Percentiles rank a stretch among this genome's conserved stretches.
phyloP scores from a whole-genome alignment of 2,888 invertebrate species.

The Rotaria socialis region DNA sequence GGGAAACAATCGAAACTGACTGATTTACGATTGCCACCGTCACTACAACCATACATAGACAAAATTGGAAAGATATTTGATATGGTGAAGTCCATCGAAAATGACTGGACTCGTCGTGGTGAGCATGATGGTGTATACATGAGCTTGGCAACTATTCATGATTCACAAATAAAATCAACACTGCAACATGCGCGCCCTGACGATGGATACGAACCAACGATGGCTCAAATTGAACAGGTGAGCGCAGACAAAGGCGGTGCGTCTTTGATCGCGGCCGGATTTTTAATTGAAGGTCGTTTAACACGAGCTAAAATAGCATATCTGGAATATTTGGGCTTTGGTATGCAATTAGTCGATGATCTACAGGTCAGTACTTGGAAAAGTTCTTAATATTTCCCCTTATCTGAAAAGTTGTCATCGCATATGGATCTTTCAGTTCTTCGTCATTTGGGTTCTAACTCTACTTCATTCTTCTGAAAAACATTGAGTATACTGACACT shows the following conservation, averaged over 20 bases:
- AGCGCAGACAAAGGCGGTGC: background rate
- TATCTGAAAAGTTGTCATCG: too few relatives aligned
- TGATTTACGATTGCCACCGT: background rate
- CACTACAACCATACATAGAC: background rate
- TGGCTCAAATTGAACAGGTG: background rate
- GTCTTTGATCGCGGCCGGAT: background rate
- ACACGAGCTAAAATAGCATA: background rate
- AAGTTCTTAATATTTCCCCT: too few relatives aligned
- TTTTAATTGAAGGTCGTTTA: background rate
- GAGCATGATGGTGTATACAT: background rate
- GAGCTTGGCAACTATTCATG: background rate
- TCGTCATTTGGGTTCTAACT: too few relatives aligned
- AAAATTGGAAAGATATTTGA: background rate
- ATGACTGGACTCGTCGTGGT: background rate
- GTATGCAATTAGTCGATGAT: background rate
- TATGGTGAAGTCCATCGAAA: background rate
- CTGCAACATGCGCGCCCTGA: background rate
- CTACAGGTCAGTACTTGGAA: background rate
- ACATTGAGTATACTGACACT: too few relatives aligned
- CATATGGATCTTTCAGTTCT: too few relatives aligned
- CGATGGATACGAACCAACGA: background rate
- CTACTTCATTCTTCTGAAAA: too few relatives aligned
- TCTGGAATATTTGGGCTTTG: background rate
- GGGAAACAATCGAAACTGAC: background rate
- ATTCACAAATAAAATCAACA: background rate